A percentile compares a stretch with the other conserved stretches of the same genome.
These are phyloP conservation scores for Lasioglossum calceatum DNA, from an alignment of 2,888 invertebrate species.

Conservation along the genomic window DNA sequence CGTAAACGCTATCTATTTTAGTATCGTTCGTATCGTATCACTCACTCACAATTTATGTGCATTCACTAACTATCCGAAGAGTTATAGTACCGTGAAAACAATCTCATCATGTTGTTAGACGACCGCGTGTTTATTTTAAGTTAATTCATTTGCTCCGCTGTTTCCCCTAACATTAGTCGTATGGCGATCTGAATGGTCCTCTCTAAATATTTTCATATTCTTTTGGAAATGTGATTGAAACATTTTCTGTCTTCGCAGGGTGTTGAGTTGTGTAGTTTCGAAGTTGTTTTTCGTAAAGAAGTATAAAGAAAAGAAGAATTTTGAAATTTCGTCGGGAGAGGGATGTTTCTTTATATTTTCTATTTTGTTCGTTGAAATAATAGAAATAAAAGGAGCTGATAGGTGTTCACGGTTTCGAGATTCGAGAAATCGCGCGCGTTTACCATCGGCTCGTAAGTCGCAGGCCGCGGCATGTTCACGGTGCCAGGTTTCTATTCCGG, in stretches of 20 bases:
- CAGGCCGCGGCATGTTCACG: conserved; percentile 55
- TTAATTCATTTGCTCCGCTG: conserved; percentile 5
- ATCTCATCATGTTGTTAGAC: conserved; percentile 3
- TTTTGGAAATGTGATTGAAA: background rate
- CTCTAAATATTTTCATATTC: background rate
- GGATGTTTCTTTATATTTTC: background rate
- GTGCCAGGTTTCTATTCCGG: conserved; percentile 77
- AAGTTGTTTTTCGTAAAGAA: background rate
- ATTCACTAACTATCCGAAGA: background rate
- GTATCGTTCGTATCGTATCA: background rate
- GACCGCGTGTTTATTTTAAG: conserved; percentile 8
- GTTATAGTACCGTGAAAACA: conserved; percentile 2
- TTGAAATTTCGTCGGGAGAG: background rate
- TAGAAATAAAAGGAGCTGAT: background rate
- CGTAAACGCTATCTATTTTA: background rate
- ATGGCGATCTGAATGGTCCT: background rate
- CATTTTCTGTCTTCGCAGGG: background rate
- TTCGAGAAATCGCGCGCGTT: conserved; percentile 47
- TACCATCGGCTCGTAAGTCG: conserved; percentile 55
- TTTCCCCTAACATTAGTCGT: background rate
- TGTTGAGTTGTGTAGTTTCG: background rate
- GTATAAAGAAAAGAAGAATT: background rate
- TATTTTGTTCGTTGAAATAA: background rate
- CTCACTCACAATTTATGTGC: background rate
- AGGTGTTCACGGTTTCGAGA: conserved; percentile 12